These are phyloP conservation scores for Geotrypetes seraphini DNA, from an alignment of 2,797 vertebrate species.

Conservation along the genomic window DNA sequence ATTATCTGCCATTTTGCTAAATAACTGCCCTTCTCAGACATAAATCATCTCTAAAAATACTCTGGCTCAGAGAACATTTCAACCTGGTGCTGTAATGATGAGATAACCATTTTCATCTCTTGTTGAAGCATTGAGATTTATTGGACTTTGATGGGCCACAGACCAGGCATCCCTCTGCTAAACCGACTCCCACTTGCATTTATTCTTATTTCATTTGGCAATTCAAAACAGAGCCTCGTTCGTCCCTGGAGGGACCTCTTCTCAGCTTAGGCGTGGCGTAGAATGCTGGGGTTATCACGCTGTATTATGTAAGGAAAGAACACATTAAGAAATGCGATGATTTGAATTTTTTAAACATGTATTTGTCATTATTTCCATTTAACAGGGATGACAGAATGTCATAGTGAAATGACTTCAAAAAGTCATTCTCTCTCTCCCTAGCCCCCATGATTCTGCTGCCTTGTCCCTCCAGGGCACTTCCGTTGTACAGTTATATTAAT, in stretches of 20 bases:
- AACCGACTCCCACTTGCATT: slow-evolving; percentile 85
- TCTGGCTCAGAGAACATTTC: slow-evolving; percentile 62
- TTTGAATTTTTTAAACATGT: slow-evolving; percentile 57
- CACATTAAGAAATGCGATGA: slow-evolving; percentile 63
- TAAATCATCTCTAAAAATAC: slow-evolving; percentile 79
- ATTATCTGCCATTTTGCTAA: slow-evolving; percentile 76
- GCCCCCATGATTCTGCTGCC: slow-evolving; percentile 47
- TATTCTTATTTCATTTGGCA: slow-evolving; percentile 83
- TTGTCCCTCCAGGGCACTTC: slow-evolving; percentile 59
- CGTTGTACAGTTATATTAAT: slow-evolving; percentile 68
- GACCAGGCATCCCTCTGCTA: slow-evolving; percentile 80
- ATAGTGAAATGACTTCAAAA: slow-evolving; percentile 61
- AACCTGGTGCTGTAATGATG: slow-evolving; percentile 71
- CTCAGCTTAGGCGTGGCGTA: slow-evolving; percentile 56
- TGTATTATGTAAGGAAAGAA: slow-evolving; percentile 87
- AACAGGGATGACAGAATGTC: slow-evolving; percentile 72
- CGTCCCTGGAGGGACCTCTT: slow-evolving; percentile 57
- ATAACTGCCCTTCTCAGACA: slow-evolving; percentile 58
- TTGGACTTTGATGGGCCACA: slow-evolving; percentile 82
- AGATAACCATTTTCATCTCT: slow-evolving; percentile 86
- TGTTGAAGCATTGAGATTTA: slow-evolving; percentile 88
- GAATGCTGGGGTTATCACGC: slow-evolving; percentile 72
- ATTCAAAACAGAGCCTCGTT: slow-evolving; percentile 58
- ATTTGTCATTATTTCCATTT: slow-evolving; percentile 64
- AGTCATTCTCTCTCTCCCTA: slow-evolving; percentile 59